These are phyloP conservation scores for Leptopilina boulardi DNA, from an alignment of 1,140 invertebrate genomes.

Conservation along the genomic window DNA sequence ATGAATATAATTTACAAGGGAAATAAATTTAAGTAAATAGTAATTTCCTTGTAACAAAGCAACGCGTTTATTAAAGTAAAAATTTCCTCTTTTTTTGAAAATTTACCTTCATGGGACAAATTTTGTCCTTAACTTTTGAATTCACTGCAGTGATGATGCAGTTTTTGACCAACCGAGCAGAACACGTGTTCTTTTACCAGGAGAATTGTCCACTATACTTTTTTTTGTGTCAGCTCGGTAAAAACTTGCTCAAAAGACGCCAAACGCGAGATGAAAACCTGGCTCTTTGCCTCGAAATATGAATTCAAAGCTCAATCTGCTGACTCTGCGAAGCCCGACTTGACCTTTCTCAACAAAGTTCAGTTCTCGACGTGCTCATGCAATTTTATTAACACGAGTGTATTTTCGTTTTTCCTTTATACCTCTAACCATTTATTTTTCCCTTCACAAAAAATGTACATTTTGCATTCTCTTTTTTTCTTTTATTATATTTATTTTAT, in stretches of 20 bases:
- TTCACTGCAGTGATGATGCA: too few species aligned
- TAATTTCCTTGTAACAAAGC: too few species aligned
- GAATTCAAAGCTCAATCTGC: slow-evolving; percentile 21
- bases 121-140: too few species aligned
- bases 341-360: slow-evolving; percentile 1
- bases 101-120: too few species aligned
- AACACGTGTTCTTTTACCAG: neutral
- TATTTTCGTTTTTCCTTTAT: neutral
- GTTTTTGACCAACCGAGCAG: neutral
- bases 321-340: slow-evolving; percentile 1
- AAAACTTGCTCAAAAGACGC: neutral
- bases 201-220: neutral
- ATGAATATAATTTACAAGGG: too few species aligned
- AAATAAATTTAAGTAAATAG: too few species aligned
- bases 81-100: too few species aligned
- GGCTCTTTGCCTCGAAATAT: slow-evolving; percentile 11
- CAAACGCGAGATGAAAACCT: neutral
- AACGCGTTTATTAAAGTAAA: too few species aligned
- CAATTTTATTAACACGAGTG: neutral
- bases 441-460: neutral
- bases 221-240: neutral
- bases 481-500: too few species aligned
- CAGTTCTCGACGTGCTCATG: neutral
- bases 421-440: neutral
- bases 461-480: neutral